Evolutionary conservation across 1,140 invertebrate species (phyloP), one percentile per base, ranked within the genome.

Genomic region (Ceratina calcarata): DNA sequence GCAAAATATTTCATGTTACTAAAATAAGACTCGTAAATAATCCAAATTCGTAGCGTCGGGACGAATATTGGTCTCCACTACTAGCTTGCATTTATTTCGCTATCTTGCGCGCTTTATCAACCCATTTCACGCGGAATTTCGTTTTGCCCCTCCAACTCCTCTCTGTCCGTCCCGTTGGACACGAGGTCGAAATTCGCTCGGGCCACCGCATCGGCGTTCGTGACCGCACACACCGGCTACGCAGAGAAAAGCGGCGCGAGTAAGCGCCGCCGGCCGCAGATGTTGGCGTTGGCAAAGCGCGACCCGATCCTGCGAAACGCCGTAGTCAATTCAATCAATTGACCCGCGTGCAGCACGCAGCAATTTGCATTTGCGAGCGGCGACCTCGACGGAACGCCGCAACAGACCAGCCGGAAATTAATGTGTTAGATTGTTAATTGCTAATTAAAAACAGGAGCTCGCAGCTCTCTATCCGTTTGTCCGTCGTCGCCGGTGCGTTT

Each of bases 241-340:
- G 51, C 49, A 18, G 18, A 51, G 67, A 57, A 70, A 70, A 70
- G 67, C 67, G 67, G 22, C 32, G 67, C 67, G 67, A 57, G 1
- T 70, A 45, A 45, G 37, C 37, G 37, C 37, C 51, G 53, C 51
- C 37, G 57, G 57, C 20, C 70, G 32, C 70, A 61, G 32, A 61
- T 45, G 68, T 74, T 65, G 45, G 37, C 45, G 62, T n/a, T 20
- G 12, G n/a, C 12, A 78, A 65, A 67, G 64, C 27, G 62, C 4
- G 8, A 1, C 16, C 3, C 71, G 64, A 55, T 27, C 37, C 20
- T 13, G 15, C 51, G 66, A 53, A 45, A 45, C 37, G 49, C 76
- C 20, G 80, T 84, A 92, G 89, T 92, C 91, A 91, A 93, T 93
- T 92, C 90, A 90, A 93, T 93, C 91, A 93, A 92, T 92, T 91